These are phyloP conservation scores for Cardiocondyla obscurior DNA, from an alignment of 1,140 invertebrate species.

Conservation along the genomic window DNA sequence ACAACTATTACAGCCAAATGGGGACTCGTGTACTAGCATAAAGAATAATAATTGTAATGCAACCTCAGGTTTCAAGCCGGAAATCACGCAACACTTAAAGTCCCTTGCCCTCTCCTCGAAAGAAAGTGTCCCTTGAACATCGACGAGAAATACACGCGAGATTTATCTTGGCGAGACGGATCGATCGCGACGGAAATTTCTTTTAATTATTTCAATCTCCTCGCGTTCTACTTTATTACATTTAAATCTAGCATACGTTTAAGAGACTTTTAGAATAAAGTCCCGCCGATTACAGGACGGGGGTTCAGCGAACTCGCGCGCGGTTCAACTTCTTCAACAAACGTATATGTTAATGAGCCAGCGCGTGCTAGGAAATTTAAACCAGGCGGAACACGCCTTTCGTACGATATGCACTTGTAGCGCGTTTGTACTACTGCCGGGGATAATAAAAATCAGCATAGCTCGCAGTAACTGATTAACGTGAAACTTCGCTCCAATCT, in stretches of 20 bases:
- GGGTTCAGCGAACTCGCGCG: conserved; percentile 73
- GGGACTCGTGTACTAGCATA: conserved; percentile 59
- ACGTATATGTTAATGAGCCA: conserved; percentile 71
- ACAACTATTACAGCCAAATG: conserved; percentile 38
- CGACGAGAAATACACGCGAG: conserved; percentile 37
- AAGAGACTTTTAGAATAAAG: conserved; percentile 57
- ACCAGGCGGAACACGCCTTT: conserved; percentile 69
- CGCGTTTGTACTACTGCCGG: conserved; percentile 47
- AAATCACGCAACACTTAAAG: conserved; percentile 70
- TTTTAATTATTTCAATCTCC: not conserved
- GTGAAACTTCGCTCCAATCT: conserved; percentile 32
- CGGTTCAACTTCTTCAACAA: conserved; percentile 63
- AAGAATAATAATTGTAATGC: conserved; percentile 68
- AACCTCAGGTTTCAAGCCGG: conserved; percentile 60
- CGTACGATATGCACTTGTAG: conserved; percentile 48
- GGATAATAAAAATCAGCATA: conserved; percentile 62
- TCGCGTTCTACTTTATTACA: not conserved
- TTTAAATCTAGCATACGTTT: not conserved
- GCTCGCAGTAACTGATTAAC: conserved; percentile 48
- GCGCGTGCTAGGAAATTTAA: conserved; percentile 78
- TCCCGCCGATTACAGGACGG: conserved; percentile 27
- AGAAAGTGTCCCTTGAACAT: conserved; percentile 52
- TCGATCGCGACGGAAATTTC: not conserved
- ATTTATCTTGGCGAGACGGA: not conserved
- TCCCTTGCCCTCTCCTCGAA: conserved; percentile 19